Conservation (phyloP, 2,888 invertebrate species). For the Cephus sareptanus region DNA sequence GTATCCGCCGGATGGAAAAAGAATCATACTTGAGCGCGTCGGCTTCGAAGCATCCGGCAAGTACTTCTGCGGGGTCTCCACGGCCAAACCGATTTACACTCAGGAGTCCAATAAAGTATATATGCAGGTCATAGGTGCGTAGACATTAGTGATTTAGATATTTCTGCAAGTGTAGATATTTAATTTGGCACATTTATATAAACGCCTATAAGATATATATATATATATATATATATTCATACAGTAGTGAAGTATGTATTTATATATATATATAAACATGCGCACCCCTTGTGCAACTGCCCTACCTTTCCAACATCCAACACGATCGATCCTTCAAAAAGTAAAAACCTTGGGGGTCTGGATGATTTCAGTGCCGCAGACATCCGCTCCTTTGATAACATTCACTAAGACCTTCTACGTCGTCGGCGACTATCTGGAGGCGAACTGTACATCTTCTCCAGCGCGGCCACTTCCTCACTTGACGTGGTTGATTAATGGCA, state of each 20-base stretch:
- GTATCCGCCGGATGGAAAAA: conserved; percentile 76
- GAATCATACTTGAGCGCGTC: conserved; percentile 77
- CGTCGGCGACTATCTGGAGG: conserved; percentile 76
- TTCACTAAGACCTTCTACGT: conserved; percentile 76
- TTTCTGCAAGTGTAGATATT: not conserved
- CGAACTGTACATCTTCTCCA: conserved; percentile 80
- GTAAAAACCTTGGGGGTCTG: not conserved
- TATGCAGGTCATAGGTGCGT: conserved; percentile 84
- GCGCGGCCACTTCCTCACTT: conserved; percentile 80
- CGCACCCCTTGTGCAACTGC: not conserved
- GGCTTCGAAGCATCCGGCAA: conserved; percentile 83
- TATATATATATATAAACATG: not conserved
- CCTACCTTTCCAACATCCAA: not conserved
- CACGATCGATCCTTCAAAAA: not conserved
- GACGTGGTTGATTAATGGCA: conserved; percentile 82
- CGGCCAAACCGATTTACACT: conserved; percentile 84
- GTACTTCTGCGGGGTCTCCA: conserved; percentile 85
- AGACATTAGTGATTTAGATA: conserved; percentile 4
- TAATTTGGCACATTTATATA: not conserved
- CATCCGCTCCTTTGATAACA: conserved; percentile 77
- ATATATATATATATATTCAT: not conserved
- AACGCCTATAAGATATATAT: not conserved
- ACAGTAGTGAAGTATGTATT: not conserved
- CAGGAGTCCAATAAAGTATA: conserved; percentile 82
- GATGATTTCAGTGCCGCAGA: conserved; percentile 71